Evolutionary conservation across 1,140 invertebrate species (phyloP).

Genomic region (Alviniconcha marisindica): DNA sequence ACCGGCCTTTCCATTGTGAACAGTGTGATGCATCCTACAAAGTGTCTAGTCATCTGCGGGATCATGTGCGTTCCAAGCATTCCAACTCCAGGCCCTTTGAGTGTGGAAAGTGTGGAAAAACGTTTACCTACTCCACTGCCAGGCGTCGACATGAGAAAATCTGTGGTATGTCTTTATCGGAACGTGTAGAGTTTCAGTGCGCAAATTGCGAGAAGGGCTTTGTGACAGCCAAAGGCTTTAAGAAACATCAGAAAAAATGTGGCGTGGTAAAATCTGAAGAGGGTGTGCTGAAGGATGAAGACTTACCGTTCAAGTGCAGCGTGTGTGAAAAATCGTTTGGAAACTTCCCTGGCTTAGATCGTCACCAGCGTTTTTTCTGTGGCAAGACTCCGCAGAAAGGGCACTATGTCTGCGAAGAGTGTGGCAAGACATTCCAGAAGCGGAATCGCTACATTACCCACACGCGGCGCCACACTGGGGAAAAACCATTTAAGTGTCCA

Average conservation of each 20-base stretch:
- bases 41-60: background rate
- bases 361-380: constrained; percentile 19
- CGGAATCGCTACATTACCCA: constrained; percentile 11
- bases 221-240: background rate
- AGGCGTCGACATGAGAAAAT: constrained; percentile 16
- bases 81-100: background rate
- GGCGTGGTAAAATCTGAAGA: background rate
- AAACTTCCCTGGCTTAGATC: background rate
- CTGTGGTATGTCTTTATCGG: background rate
- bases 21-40: background rate
- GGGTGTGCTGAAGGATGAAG: background rate
- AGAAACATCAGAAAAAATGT: background rate
- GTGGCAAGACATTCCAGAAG: background rate
- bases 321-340: background rate
- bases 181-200: constrained; percentile 2
- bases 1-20: background rate
- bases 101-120: constrained; percentile 3
- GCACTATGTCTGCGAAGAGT: background rate
- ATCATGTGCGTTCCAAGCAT: constrained; percentile 15
- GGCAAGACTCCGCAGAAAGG: constrained; percentile 11
- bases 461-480: background rate
- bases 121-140: background rate
- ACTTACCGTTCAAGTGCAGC: constrained; percentile 1
- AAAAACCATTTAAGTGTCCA: constrained; percentile 14
- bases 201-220: constrained; percentile 4